Conservation (phyloP, 2,797 vertebrate species). For the Fratercula arctica region DNA sequence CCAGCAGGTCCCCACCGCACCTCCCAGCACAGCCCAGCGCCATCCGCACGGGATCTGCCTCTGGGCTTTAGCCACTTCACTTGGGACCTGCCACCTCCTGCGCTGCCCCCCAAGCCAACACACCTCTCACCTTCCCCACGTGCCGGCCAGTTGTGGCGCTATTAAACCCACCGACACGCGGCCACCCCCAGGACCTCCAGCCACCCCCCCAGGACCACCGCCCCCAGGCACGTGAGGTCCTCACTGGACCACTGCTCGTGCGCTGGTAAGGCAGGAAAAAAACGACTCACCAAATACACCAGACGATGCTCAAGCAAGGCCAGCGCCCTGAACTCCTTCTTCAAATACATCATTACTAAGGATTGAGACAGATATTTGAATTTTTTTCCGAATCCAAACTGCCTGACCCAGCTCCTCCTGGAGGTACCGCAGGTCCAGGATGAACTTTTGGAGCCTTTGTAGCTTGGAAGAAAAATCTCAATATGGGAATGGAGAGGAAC, state of each 20-base stretch:
- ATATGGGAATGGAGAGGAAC: fast-evolving
- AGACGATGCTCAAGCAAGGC: neutral
- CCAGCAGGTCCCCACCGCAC: neutral
- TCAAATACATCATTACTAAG: neutral
- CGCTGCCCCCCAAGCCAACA: neutral
- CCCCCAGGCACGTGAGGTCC: fast-evolving
- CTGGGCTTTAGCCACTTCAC: neutral
- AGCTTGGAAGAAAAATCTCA: neutral
- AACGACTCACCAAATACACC: neutral
- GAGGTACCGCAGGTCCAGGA: neutral
- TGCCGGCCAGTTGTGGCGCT: fast-evolving
- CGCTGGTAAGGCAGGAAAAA: neutral
- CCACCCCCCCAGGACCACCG: too few species aligned
- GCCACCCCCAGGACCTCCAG: neutral
- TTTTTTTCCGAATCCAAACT: neutral
- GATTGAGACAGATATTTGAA: neutral
- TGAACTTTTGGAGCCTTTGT: neutral
- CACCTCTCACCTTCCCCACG: fast-evolving
- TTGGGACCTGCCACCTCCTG: fast-evolving
- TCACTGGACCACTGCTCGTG: neutral
- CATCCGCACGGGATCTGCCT: fast-evolving
- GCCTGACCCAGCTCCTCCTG: neutral
- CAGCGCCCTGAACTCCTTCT: neutral
- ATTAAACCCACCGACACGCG: fast-evolving
- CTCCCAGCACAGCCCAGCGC: neutral